phyloP scores from a whole-genome alignment of 2,888 invertebrate species.

The Melipona beecheii region DNA sequence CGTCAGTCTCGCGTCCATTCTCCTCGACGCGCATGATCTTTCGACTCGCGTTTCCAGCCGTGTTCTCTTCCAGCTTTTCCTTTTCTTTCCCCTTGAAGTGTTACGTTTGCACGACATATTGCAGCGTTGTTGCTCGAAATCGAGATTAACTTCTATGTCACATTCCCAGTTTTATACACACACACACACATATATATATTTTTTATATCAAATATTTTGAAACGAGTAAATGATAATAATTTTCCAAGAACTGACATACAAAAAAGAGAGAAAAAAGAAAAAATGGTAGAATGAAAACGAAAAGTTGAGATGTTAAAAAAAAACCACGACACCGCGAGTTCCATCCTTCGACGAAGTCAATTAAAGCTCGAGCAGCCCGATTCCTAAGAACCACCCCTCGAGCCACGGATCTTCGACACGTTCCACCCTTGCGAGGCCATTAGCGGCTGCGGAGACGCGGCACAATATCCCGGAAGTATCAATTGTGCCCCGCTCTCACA shows the following conservation, averaged over 20 bases:
- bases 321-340: not conserved
- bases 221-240: no score
- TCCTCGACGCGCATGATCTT: conserved; percentile 36
- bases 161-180: no score
- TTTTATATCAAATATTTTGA: no score
- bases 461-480: conserved; percentile 32
- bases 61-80: not conserved
- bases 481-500: conserved; percentile 33
- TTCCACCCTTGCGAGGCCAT: conserved; percentile 13
- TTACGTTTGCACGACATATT: no score
- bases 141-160: no score
- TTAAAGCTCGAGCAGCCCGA: not conserved
- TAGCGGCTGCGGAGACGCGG: conserved; percentile 1
- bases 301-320: not conserved
- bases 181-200: no score
- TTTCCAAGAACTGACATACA: no score
- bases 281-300: not conserved
- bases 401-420: conserved; percentile 1
- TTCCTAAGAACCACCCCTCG: not conserved
- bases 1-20: conserved; percentile 21
- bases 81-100: not conserved
- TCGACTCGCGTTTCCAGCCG: conserved; percentile 13
- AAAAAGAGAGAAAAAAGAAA: no score
- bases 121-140: no score
- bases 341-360: not conserved